Base-by-base conservation (phyloP, 2,797 vertebrate genomes). In the Antennarius maculatus region DNA sequence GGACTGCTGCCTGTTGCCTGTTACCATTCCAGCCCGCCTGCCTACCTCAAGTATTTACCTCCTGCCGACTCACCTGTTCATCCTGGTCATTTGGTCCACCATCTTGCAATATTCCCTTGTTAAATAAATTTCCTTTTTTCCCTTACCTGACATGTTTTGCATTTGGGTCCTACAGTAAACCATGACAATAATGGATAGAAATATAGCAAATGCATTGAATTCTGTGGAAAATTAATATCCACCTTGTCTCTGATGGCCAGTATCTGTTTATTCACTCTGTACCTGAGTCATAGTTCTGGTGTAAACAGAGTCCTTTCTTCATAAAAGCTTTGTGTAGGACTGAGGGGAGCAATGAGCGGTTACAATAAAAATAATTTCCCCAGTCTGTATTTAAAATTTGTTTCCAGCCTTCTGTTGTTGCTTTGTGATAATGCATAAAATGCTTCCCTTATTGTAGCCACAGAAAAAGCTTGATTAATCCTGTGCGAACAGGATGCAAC, bases 181-280 rank as follows among this genome's bases (percentile, higher is more conserved):
- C 23, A 23, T 23, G 23, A 23, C 23, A 23, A 71, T 64, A 73
- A 60, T 27, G 57, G 67, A 54, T 50, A 74, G 62, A 82, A 49
- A 86, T 67, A 66, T 34, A 6, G 68, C 56, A 45, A 68, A 77
- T 39, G 37, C 45, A 41, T 47, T 72, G 62, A 66, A 34, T 3
- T 34, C 31, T 23, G 31, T 54, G 54, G 27, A 62, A 49, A 56
- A 65, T 31, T 49, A 57, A 61, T 45, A 45, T 65, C 23, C 51
- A n/a, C 52, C 53, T 63, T 62, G 41, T 71, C 55, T 77, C 50
- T 45, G 9, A 81, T 53, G 59, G 41, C n/a, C 46, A 28, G 37
- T 34, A 16, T 71, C 48, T 76, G 34, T 81, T 71, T 73, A 77
- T 77, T 73, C 61, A 54, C 31, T 45, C 31, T 57, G 13, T 18